Evolutionary conservation across 2,797 vertebrate genomes (phyloP), one percentile per base, ranked within the genome.

Genomic region (Falco novaeseelandiae): DNA sequence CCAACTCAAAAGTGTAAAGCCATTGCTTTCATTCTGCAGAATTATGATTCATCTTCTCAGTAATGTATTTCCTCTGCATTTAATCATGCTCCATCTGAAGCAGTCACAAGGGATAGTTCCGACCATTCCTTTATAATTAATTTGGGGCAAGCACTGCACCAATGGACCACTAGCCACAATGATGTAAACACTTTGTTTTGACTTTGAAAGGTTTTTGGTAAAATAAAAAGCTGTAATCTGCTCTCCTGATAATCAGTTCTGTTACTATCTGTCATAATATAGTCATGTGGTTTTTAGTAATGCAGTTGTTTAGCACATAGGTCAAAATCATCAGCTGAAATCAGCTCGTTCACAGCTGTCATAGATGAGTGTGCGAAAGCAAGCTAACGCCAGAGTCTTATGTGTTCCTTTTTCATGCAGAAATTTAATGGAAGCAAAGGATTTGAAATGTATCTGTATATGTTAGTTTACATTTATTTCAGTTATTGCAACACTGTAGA

Each of bases 1-100:
- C 88, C 93, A 92, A 25, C 84, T 93, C 71, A 69, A 83, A 97
- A 96, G 91, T 87, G 93, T 95, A 96, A 97, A 97, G 67, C 92
- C 91, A 94, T 86, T 95, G 87, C 91, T 97, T 97, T 96, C 10
- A 5, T 95, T 96, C 83, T 94, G 82, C 83, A 94, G 89, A 82
- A 89, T 96, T 92, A 83, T 96, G 95, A 97, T 96, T 97, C 94
- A 96, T 96, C 78, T 76, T 95, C 93, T 79, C 73, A 87, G 57
- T 95, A 95, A 95, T 90, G 76, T 90, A 85, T 94, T 96, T 97
- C 86, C 94, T 87, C 94, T 92, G 82, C 69, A 77, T 95, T 96
- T 96, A 97, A 96, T 95, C 87, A 93, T 91, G 80, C 55, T 96
- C 57, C 91, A 87, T 97, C 89, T 89, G 71, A 97, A 95, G 83